Evolutionary conservation across 2,113 vertebrate species (phyloP).

Genomic region (Calonectris borealis): DNA sequence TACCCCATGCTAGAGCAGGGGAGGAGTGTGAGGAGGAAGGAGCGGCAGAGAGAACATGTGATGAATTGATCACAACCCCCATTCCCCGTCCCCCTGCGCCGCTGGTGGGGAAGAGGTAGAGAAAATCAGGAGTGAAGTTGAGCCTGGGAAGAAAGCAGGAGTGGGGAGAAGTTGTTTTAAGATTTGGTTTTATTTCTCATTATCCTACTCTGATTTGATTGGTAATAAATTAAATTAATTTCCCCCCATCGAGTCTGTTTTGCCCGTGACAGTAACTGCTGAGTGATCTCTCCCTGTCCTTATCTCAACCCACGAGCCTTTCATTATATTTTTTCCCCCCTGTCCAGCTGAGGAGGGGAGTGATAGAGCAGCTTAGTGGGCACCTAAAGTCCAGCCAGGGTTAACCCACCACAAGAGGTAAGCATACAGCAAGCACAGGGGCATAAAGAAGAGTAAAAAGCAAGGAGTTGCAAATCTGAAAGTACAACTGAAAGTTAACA

Average conservation of each 20-base stretch:
- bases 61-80: no score
- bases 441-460: background rate
- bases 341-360: background rate
- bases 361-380: background rate
- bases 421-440: background rate
- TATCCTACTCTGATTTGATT: no score
- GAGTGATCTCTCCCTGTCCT: background rate
- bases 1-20: no score
- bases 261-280: background rate
- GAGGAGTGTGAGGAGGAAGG: no score
- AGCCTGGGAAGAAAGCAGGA: no score
- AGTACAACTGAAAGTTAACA: background rate
- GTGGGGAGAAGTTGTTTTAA: no score
- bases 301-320: background rate
- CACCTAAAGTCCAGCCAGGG: background rate
- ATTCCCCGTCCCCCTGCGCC: no score
- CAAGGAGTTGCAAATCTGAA: background rate
- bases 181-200: no score
- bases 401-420: background rate
- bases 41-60: no score
- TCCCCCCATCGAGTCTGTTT: background rate
- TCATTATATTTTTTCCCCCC: background rate
- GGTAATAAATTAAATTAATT: background rate
- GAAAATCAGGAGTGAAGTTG: no score
- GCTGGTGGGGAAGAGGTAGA: no score